A percentile compares a stretch with the other conserved stretches of the same genome.
phyloP scores from a whole-genome alignment of 2,888 invertebrate species.

The Resseliella maxima region DNA sequence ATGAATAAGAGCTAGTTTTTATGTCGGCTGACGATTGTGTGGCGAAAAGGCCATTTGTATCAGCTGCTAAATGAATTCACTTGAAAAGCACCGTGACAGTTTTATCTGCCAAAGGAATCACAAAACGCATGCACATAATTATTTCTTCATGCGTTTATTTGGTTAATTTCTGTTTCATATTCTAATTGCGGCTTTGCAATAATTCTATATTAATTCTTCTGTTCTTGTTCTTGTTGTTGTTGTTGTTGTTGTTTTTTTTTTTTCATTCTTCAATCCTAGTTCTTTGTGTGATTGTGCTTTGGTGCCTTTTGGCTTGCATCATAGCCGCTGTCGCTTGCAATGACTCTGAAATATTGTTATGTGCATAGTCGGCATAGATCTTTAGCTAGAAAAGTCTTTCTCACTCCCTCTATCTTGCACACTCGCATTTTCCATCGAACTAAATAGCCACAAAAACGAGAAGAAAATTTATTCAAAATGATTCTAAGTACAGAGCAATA shows the following conservation, averaged over 20 bases:
- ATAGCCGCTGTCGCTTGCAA: background rate
- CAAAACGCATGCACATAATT: conserved; percentile 42
- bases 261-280: background rate
- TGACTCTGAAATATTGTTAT: conserved; percentile 41
- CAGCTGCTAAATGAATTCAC: conserved; percentile 24
- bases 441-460: background rate
- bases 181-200: background rate
- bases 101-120: background rate
- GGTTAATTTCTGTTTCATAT: conserved; percentile 42
- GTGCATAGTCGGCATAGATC: conserved; percentile 1
- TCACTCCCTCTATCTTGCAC: background rate
- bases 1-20: background rate
- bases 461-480: conserved; percentile 39
- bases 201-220: background rate
- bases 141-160: conserved; percentile 48
- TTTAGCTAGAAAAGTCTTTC: too few species aligned
- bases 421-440: background rate
- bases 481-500: conserved; percentile 41
- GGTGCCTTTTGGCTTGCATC: conserved; percentile 12
- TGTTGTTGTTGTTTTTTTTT: background rate
- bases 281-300: background rate
- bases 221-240: background rate
- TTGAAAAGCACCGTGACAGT: conserved; percentile 27
- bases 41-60: conserved; percentile 45
- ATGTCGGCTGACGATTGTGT: background rate